A percentile compares a stretch with the other conserved stretches of the same genome.
phyloP scores from a whole-genome alignment of 1,140 invertebrate genomes.

The Nasonia vitripennis region DNA sequence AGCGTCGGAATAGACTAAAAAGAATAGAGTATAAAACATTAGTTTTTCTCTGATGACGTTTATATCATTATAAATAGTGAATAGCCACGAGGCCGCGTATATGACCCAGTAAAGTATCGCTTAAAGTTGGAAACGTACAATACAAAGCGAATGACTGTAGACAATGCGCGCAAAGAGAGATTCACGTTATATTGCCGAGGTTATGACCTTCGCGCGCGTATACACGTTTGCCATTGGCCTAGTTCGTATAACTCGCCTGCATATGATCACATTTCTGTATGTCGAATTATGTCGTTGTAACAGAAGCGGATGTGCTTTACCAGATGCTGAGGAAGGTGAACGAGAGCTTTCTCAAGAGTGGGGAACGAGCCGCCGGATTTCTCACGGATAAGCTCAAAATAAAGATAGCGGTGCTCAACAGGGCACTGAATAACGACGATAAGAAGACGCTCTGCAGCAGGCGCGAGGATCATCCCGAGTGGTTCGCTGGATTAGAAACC shows the following conservation, averaged over 20 bases:
- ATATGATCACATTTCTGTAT: constrained; percentile 5
- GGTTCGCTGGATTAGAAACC: constrained; percentile 84
- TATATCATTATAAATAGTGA: too few relatives aligned
- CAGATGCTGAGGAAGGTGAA: constrained; percentile 79
- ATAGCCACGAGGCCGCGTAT: too few relatives aligned
- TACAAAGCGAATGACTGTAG: too few relatives aligned
- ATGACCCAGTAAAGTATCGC: not conserved
- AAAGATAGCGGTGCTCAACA: constrained; percentile 76
- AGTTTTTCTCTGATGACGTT: too few relatives aligned
- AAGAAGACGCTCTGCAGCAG: constrained; percentile 76
- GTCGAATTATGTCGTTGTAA: constrained; percentile 53
- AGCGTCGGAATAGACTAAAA: too few relatives aligned
- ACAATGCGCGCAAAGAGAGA: not conserved
- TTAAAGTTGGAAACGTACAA: not conserved
- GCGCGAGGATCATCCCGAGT: constrained; percentile 80
- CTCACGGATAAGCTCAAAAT: constrained; percentile 80
- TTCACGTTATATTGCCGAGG: too few relatives aligned
- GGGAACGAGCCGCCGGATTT: constrained; percentile 79
- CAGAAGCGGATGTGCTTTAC: constrained; percentile 79
- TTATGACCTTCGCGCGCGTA: not conserved
- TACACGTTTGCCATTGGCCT: not conserved
- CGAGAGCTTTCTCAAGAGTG: constrained; percentile 79
- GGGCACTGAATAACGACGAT: constrained; percentile 74
- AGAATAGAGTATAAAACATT: too few relatives aligned
- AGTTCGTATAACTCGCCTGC: not conserved